phyloP scores from a whole-genome alignment of 2,797 vertebrate genomes.

The Sitta carolinensis region DNA sequence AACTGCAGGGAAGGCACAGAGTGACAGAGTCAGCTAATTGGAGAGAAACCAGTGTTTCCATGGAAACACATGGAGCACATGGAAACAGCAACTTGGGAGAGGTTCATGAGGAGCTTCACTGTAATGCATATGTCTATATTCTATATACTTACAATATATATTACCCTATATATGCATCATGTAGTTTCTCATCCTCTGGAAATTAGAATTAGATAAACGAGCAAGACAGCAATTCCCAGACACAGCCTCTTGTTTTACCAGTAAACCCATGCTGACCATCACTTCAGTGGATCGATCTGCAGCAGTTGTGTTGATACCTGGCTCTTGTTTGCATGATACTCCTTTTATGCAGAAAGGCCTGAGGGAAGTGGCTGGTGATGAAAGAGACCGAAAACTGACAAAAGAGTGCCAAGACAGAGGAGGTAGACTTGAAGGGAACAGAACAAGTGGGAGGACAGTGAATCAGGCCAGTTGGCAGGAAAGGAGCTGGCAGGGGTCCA shows the following conservation, averaged over 20 bases:
- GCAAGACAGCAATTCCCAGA: background rate
- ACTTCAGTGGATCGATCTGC: accelerated
- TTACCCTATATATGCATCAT: background rate
- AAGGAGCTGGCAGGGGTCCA: background rate
- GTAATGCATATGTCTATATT: no score
- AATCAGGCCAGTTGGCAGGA: background rate
- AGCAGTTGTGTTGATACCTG: background rate
- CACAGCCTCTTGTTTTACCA: background rate
- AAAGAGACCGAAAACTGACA: background rate
- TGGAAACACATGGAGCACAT: background rate
- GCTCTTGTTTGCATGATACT: background rate
- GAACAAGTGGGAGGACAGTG: background rate
- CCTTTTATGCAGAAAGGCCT: background rate
- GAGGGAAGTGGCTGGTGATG: background rate
- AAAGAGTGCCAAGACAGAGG: background rate
- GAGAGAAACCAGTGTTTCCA: background rate
- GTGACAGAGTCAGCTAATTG: background rate
- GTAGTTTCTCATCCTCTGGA: background rate
- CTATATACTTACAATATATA: background rate
- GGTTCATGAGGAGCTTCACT: background rate
- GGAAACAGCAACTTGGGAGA: background rate
- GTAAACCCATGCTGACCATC: background rate
- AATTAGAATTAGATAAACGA: background rate
- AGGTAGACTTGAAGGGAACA: background rate
- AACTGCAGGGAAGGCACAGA: background rate